Evolutionary conservation across 2,797 vertebrate species (phyloP), one percentile per base, ranked within the genome.

Genomic region (Amblyopsis hoosieri): DNA sequence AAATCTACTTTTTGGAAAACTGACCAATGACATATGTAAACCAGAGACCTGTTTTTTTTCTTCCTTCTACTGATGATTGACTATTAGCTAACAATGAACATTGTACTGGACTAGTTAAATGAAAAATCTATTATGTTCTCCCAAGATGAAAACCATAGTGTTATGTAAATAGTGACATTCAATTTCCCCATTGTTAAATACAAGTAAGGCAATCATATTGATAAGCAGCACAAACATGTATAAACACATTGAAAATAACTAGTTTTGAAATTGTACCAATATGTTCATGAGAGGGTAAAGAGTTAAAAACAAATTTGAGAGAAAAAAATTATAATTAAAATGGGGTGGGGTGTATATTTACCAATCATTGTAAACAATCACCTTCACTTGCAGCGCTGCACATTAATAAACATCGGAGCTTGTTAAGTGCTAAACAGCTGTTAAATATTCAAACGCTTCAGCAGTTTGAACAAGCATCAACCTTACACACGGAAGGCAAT

Each of bases 1-100:
- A 91, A 56, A 93, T 91, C 91, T 92, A 95, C 93, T 95, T 95
- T 95, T 93, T 91, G 91, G 93, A 42, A 10, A 92, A 90, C 90
- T 92, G 84, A 93, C 91, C 94, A 93, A 87, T 79, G 86, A 89
- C 84, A 87, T 81, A 90, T 95, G 94, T 96, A 95, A 97, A 96
- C 94, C 91, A 93, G 92, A 94, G 93, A 94, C 91, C 87, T 91
- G 91, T 90, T 92, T 81, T 77, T 94, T 42, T 42, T 42, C 17
- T 17, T 29, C 23, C 23, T 29, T 29, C 91, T 92, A 93, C 91
- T 86, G 91, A 90, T 80, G 81, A 85, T 78, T 79, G 78, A 88
- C 92, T 91, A 91, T 93, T 94, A 87, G 91, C 92, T 85, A 91
- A 91, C 89, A 83, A 29, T 4, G 3, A 76, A 89, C 85, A 90